Percentiles rank a stretch among this genome's conserved stretches.
These are phyloP conservation scores for Clanis bilineata DNA, from an alignment of 2,888 invertebrate species.

Conservation along the genomic window DNA sequence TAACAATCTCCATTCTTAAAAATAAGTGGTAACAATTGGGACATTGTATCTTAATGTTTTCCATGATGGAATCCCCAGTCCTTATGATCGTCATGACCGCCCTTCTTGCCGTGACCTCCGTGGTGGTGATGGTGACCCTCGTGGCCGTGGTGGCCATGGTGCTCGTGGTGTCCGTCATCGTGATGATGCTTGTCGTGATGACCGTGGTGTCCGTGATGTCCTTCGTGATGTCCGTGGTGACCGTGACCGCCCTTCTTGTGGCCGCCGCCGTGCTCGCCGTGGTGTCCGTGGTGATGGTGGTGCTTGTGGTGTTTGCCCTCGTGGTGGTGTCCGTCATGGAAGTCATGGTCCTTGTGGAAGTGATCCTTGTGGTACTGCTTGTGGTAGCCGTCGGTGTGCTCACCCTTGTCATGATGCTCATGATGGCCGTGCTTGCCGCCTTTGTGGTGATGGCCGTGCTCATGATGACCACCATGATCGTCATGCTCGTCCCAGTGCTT, in stretches of 20 bases:
- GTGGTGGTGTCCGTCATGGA: constrained; percentile 92
- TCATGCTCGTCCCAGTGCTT: constrained; percentile 89
- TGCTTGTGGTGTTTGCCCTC: constrained; percentile 92
- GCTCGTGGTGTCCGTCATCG: constrained; percentile 90
- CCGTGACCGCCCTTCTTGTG: constrained; percentile 92
- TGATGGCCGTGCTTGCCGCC: constrained; percentile 91
- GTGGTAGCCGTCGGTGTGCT: constrained; percentile 90
- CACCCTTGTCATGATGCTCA: constrained; percentile 92
- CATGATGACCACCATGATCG: constrained; percentile 89
- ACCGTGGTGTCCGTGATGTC: constrained; percentile 89
- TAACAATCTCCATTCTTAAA: constrained; percentile 61
- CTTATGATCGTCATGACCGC: constrained; percentile 87
- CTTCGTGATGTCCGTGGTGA: constrained; percentile 89
- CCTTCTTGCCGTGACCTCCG: constrained; percentile 89
- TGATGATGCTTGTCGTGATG: constrained; percentile 91
- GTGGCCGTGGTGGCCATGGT: constrained; percentile 90
- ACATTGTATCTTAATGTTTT: constrained; percentile 62
- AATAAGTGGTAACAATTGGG: constrained; percentile 34
- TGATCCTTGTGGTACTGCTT: constrained; percentile 94
- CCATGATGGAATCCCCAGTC: constrained; percentile 86
- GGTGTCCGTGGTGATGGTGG: constrained; percentile 88
- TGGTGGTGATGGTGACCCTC: constrained; percentile 88
- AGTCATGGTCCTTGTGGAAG: constrained; percentile 93
- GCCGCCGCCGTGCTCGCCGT: constrained; percentile 87
- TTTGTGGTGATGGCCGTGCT: constrained; percentile 89